phyloP scores from a whole-genome alignment of 2,888 invertebrate species.

The Diplolepis rosae region DNA sequence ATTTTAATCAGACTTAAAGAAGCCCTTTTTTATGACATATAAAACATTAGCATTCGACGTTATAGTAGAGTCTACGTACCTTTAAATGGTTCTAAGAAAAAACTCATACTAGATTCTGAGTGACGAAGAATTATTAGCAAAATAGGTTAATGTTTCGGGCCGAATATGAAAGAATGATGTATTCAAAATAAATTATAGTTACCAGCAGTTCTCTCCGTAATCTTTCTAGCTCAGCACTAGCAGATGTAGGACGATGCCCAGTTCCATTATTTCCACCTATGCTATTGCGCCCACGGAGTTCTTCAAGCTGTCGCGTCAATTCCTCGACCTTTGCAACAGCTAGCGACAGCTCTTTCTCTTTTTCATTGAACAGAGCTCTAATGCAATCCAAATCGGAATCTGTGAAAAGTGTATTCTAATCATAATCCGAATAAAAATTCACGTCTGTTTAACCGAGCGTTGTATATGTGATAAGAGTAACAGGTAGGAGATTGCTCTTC shows the following conservation, averaged over 20 bases:
- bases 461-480: too few species aligned
- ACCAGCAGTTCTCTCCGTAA: slow-evolving; percentile 94
- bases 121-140: too few species aligned
- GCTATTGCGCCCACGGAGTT: slow-evolving; percentile 79
- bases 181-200: slow-evolving; percentile 68
- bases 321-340: slow-evolving; percentile 99
- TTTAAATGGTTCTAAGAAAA: too few species aligned
- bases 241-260: slow-evolving; percentile 78
- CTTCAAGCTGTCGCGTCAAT: slow-evolving; percentile 94
- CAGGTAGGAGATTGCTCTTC: too few species aligned
- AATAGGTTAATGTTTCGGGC: too few species aligned
- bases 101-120: too few species aligned
- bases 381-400: slow-evolving; percentile 97
- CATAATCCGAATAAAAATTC: too few species aligned
- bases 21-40: too few species aligned
- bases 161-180: too few species aligned
- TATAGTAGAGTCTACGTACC: too few species aligned
- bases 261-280: slow-evolving; percentile 71
- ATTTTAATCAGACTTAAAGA: too few species aligned
- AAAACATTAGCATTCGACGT: too few species aligned
- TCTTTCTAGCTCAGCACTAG: slow-evolving; percentile 93
- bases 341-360: slow-evolving; percentile 95
- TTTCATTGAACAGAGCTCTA: slow-evolving; percentile 96
- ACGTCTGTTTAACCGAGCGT: background rate
- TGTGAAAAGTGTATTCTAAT: slow-evolving; percentile 67